Evolutionary conservation across 2,797 vertebrate genomes (phyloP), one percentile per base, ranked within the genome.

Genomic region (Champsocephalus gunnari): DNA sequence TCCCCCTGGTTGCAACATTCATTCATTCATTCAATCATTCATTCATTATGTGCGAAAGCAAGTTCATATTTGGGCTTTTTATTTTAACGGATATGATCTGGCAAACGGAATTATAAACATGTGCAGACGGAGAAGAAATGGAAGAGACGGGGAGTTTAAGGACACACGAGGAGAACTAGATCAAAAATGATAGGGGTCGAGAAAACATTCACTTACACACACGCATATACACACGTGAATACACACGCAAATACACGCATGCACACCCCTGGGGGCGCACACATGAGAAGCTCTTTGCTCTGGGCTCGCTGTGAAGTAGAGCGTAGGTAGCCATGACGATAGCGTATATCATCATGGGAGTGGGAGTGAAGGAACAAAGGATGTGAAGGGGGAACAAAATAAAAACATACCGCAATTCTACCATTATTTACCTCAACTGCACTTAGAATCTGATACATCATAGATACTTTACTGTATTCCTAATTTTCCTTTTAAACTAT

Each of bases 221-320:
- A 67, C 8, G 3, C 44, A 55, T 10, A 10, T 21, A 43, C 41
- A 74, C 69, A 79, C 59, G 70, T 77, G 67, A 48, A 44, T 69
- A 51, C 71, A 73, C 64, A 51, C 24, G 9, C 50, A 73, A 59
- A 73, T 50, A 56, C 58, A 71, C 0, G n/a, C 68, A 71, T 10
- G 32, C 65, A 59, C 66, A 45, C n/a, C 48, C 58, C 66, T n/a
- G 10, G 28, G 56, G 62, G 49, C 1, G 9, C 50, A 34, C 58
- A 45, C 68, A 67, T 12, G 38, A 70, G 34, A 4, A 63, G 71
- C n/a, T 49, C 56, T 78, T 49, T 60, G 41, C 59, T 63, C 57
- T 28, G 62, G 43, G 56, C 64, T 60, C 17, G 3, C 43, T 80
- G 75, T 78, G 72, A 85, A 80, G 49, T 84, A 64, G 84, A 86